Conservation (phyloP, 2,113 vertebrate genomes). For the Oncorhynchus masou region DNA sequence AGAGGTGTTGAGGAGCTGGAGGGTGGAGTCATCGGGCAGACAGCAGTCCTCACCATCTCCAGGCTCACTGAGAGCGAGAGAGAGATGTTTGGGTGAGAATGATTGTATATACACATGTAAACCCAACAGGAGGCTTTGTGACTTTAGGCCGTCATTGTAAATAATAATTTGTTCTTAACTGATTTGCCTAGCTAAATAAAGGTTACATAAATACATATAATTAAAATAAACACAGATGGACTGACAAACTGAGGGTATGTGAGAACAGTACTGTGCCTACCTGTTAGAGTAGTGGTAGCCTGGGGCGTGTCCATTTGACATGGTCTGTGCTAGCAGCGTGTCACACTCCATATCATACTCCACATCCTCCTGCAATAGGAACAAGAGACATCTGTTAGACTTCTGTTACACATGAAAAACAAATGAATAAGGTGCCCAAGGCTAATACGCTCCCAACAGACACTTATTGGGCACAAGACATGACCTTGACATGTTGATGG, state of each 20-base stretch:
- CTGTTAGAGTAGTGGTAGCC: conserved; percentile 71
- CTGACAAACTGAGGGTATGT: not conserved
- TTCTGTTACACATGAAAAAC: not conserved
- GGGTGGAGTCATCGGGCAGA: conserved; percentile 74
- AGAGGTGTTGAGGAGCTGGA: conserved; percentile 74
- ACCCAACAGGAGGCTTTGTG: too few species aligned
- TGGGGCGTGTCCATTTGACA: conserved; percentile 69
- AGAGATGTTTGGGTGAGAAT: not conserved
- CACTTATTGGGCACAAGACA: too few species aligned
- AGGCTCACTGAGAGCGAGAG: conserved; percentile 50
- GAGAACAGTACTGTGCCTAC: conserved; percentile 65
- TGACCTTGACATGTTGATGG: too few species aligned
- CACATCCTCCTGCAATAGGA: conserved; percentile 66
- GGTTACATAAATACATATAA: too few species aligned
- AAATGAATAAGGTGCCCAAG: not conserved
- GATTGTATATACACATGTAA: not conserved
- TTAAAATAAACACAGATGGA: not conserved
- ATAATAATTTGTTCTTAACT: too few species aligned
- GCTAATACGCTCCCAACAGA: not conserved
- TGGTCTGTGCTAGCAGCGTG: conserved; percentile 71
- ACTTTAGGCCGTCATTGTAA: too few species aligned
- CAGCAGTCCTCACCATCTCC: conserved; percentile 66
- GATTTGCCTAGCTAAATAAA: too few species aligned
- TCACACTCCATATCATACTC: conserved; percentile 74
- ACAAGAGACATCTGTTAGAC: not conserved